Evolutionary conservation across 2,113 vertebrate species (phyloP).

Genomic region (Solenodon paradoxus): DNA sequence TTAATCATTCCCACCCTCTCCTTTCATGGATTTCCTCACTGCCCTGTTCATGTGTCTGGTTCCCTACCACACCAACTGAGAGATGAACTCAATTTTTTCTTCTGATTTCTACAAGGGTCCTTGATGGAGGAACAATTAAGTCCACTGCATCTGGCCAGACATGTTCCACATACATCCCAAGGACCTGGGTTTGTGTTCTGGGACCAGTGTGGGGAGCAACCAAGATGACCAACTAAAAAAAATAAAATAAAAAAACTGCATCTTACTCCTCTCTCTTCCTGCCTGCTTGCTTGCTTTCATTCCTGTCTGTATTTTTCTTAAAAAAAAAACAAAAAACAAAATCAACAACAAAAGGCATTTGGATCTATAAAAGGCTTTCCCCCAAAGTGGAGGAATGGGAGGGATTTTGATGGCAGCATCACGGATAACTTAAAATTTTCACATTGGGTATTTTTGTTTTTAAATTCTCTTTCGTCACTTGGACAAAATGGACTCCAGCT

Average conservation of each 20-base stretch:
- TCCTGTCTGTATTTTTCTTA: too few relatives aligned
- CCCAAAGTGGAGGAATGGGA: neutral
- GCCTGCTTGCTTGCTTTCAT: too few relatives aligned
- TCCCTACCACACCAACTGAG: neutral
- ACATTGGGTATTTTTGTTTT: neutral
- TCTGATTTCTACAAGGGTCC: neutral
- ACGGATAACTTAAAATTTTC: neutral
- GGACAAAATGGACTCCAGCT: neutral
- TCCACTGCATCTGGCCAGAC: too few relatives aligned
- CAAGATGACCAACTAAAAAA: too few relatives aligned
- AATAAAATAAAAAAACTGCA: too few relatives aligned
- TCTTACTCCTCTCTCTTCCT: too few relatives aligned
- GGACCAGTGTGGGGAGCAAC: too few relatives aligned
- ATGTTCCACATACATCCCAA: too few relatives aligned
- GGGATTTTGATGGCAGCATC: neutral
- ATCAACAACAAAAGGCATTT: neutral
- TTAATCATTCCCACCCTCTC: neutral
- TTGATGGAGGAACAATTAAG: too few relatives aligned
- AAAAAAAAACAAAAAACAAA: too few relatives aligned
- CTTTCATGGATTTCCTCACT: neutral
- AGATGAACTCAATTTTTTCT: neutral
- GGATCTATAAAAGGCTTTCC: neutral
- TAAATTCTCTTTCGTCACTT: neutral
- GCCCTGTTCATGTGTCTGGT: neutral
- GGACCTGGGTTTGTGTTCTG: too few relatives aligned